Percentiles rank a stretch among this genome's conserved stretches.
phyloP scores from a whole-genome alignment of 2,888 invertebrate genomes.

The Latrodectus elegans region DNA sequence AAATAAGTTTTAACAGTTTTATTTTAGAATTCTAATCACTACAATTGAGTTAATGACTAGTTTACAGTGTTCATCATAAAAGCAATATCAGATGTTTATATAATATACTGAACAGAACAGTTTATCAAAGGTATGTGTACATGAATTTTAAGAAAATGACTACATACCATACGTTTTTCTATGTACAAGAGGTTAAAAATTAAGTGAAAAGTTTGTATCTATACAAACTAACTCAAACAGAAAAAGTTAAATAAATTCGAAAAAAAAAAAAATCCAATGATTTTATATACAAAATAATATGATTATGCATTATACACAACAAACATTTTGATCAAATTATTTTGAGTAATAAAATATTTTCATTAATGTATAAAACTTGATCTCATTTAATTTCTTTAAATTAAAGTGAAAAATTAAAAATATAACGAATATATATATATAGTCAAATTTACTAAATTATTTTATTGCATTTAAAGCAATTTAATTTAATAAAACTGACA shows the following conservation, averaged over 20 bases:
- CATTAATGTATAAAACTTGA: too few relatives aligned
- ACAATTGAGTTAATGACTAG: slow-evolving; percentile 65
- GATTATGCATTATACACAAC: not conserved
- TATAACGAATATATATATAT: too few relatives aligned
- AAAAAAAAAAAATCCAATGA: not conserved
- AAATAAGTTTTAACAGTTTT: not conserved
- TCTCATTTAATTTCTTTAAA: too few relatives aligned
- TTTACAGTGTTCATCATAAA: slow-evolving; percentile 59
- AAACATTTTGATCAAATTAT: not conserved
- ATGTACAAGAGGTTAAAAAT: not conserved
- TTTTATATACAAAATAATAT: not conserved
- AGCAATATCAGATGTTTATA: slow-evolving; percentile 13
- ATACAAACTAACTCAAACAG: not conserved
- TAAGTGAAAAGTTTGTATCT: slow-evolving; percentile 7
- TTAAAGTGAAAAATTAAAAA: too few relatives aligned
- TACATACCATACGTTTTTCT: slow-evolving; percentile 1
- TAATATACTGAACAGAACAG: slow-evolving; percentile 17
- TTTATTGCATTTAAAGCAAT: too few relatives aligned
- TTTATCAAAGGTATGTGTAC: slow-evolving; percentile 6
- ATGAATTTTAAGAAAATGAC: slow-evolving; percentile 47
- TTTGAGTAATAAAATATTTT: too few relatives aligned
- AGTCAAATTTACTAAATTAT: too few relatives aligned
- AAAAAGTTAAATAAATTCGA: too few relatives aligned
- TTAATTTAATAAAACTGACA: too few relatives aligned
- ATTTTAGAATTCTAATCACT: slow-evolving; percentile 20